Conservation (phyloP, 2,113 vertebrate genomes). For the Ictidomys tridecemlineatus region DNA sequence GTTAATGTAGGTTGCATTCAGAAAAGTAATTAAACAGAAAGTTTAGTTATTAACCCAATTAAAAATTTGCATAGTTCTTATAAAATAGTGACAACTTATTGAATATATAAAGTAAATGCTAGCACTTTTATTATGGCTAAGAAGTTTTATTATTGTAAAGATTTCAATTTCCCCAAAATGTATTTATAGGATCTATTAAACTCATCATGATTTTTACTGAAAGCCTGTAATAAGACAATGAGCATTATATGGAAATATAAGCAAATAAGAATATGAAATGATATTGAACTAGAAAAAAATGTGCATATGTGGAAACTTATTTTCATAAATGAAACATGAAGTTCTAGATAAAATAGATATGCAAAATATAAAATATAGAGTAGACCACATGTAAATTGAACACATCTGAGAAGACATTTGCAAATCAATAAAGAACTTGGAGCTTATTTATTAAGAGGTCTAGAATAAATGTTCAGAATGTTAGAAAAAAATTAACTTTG, state of each 20-base stretch:
- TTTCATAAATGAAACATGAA: not conserved
- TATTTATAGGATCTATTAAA: not conserved
- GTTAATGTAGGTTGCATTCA: not conserved
- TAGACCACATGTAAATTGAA: not conserved
- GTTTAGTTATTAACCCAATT: not conserved
- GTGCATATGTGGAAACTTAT: not conserved
- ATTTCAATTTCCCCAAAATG: not conserved
- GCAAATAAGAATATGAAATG: not conserved
- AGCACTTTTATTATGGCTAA: not conserved
- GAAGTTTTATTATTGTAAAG: not conserved
- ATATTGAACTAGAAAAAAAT: not conserved
- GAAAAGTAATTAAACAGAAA: not conserved
- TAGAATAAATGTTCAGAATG: constrained; percentile 34
- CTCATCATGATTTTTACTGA: not conserved
- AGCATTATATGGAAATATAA: not conserved
- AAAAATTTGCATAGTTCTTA: not conserved
- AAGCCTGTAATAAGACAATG: not conserved
- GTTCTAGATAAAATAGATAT: not conserved
- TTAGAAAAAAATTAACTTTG: not conserved
- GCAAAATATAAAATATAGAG: not conserved
- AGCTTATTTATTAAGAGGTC: not conserved
- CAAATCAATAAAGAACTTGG: not conserved
- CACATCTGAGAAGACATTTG: not conserved
- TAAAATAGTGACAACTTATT: not conserved
- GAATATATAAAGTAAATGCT: not conserved